A percentile compares a stretch with the other conserved stretches of the same genome.
These are phyloP conservation scores for Pardosa pseudoannulata DNA, from an alignment of 2,888 invertebrate genomes.

Conservation along the genomic window DNA sequence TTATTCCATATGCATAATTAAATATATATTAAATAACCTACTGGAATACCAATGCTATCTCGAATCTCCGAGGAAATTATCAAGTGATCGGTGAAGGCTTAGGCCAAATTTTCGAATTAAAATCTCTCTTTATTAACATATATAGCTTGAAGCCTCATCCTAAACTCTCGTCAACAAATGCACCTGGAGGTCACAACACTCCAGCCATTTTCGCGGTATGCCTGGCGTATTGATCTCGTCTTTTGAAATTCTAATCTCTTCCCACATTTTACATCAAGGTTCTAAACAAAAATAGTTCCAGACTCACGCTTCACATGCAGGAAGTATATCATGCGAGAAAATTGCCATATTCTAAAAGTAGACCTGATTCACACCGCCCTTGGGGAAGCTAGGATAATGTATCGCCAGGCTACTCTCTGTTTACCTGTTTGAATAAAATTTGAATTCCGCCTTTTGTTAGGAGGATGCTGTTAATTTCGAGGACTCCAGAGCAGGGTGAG, in stretches of 20 bases:
- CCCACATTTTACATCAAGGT: background rate
- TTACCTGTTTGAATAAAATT: background rate
- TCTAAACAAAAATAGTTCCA: background rate
- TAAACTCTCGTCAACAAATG: too few species aligned
- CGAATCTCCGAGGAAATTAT: too few species aligned
- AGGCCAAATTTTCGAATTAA: too few species aligned
- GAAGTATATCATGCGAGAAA: slow-evolving; percentile 24
- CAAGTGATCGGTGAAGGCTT: too few species aligned
- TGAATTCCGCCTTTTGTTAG: background rate
- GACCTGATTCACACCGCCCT: slow-evolving; percentile 24
- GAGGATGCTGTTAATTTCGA: background rate
- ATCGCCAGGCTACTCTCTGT: background rate
- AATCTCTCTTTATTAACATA: too few species aligned
- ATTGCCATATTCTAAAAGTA: slow-evolving; percentile 40
- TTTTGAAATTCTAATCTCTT: slow-evolving; percentile 3
- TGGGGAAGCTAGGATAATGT: background rate
- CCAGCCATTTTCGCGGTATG: background rate
- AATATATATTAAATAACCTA: too few species aligned
- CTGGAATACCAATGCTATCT: too few species aligned
- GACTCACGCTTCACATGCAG: background rate
- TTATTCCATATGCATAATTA: too few species aligned
- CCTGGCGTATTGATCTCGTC: background rate
- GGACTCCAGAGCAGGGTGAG: too few species aligned
- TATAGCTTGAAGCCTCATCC: too few species aligned
- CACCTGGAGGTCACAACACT: background rate